These are phyloP conservation scores for Alectoris magna DNA, from an alignment of 2,797 vertebrate genomes.

Conservation along the genomic window DNA sequence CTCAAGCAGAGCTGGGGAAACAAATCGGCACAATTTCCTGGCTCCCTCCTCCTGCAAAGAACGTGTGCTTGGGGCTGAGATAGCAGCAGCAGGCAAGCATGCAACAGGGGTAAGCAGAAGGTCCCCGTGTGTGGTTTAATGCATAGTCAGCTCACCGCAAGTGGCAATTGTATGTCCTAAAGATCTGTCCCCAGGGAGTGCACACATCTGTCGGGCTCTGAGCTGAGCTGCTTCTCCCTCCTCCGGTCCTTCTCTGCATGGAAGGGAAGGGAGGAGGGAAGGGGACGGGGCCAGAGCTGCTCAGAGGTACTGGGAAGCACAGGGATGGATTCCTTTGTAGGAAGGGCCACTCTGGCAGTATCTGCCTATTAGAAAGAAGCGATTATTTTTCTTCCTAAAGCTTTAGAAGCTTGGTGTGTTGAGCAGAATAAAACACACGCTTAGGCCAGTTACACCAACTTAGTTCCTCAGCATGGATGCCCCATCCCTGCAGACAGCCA, in stretches of 20 bases:
- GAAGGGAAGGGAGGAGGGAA: not conserved
- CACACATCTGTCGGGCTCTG: not conserved
- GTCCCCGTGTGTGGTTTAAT: accelerated
- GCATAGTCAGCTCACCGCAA: not conserved
- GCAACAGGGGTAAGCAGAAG: not conserved
- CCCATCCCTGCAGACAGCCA: too few species aligned
- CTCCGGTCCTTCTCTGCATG: not conserved
- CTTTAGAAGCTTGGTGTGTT: not conserved
- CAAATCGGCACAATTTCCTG: not conserved
- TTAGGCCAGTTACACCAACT: accelerated
- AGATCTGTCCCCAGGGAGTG: not conserved
- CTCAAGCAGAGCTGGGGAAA: not conserved
- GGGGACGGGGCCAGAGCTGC: not conserved
- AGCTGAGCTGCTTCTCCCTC: not conserved
- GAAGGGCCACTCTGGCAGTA: not conserved
- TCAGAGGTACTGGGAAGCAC: not conserved
- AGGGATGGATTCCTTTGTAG: accelerated
- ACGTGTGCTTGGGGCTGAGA: accelerated
- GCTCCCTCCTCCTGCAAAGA: not conserved
- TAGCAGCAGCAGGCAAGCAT: not conserved
- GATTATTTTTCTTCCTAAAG: not conserved
- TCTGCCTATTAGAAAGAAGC: not conserved
- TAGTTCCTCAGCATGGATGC: not conserved
- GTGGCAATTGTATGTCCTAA: not conserved
- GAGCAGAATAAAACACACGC: not conserved